Evolutionary conservation across 2,888 invertebrate genomes (phyloP).

Genomic region (Himalopsyche japonica): DNA sequence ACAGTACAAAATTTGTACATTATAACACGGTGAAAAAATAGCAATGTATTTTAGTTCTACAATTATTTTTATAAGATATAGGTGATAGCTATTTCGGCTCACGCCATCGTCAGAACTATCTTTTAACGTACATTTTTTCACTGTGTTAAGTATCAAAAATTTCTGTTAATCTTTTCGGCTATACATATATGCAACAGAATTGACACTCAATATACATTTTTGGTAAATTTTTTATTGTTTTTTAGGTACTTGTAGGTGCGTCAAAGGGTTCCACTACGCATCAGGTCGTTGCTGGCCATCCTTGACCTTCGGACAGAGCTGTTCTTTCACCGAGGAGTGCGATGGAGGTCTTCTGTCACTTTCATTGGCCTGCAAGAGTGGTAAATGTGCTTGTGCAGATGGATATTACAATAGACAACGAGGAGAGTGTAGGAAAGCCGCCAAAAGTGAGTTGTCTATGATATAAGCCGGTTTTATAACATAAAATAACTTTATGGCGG

Average conservation of each 20-base stretch:
- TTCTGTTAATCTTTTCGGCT: too few species aligned
- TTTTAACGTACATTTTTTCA: too few species aligned
- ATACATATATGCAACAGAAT: too few species aligned
- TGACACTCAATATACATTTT: too few species aligned
- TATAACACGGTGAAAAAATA: too few species aligned
- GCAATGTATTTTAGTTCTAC: too few species aligned
- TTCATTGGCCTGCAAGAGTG: slow-evolving; percentile 46
- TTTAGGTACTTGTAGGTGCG: slow-evolving; percentile 48
- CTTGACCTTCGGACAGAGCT: slow-evolving; percentile 44
- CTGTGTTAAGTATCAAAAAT: too few species aligned
- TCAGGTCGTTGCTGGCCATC: slow-evolving; percentile 52
- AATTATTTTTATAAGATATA: too few species aligned
- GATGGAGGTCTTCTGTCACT: slow-evolving; percentile 44
- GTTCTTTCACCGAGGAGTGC: slow-evolving; percentile 50
- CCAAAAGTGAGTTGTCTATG: slow-evolving; percentile 44
- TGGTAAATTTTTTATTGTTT: neutral
- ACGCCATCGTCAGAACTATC: too few species aligned
- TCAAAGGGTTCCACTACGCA: slow-evolving; percentile 49
- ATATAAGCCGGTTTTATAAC: neutral
- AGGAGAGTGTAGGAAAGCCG: slow-evolving; percentile 52
- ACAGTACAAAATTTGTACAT: too few species aligned
- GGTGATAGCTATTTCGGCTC: too few species aligned
- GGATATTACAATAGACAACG: slow-evolving; percentile 51
- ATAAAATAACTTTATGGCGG: too few species aligned
- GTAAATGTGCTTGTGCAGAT: slow-evolving; percentile 48